A percentile compares a stretch with the other conserved stretches of the same genome.
These are phyloP conservation scores for Drosophila novamexicana DNA, from an alignment of 1,140 invertebrate species.

Conservation along the genomic window DNA sequence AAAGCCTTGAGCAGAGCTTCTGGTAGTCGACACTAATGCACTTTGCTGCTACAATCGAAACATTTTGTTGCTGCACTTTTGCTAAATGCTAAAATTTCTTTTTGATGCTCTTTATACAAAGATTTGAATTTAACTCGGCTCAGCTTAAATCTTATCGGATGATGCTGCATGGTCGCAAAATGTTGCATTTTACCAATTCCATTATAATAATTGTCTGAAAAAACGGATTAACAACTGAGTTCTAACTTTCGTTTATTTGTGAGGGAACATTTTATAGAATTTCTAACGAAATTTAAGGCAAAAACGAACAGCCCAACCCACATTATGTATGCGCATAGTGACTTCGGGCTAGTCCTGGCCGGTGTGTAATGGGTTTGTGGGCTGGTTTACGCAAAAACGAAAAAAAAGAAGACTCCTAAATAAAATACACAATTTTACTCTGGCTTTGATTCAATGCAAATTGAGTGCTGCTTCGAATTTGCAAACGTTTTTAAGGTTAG, in stretches of 20 bases:
- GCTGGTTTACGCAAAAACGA: neutral
- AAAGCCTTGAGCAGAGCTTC: slow-evolving; percentile 21
- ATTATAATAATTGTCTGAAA: slow-evolving; percentile 2
- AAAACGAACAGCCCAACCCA: neutral
- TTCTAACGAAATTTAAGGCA: neutral
- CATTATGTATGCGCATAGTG: slow-evolving; percentile 14
- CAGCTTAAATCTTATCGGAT: neutral
- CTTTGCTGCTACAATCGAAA: slow-evolving; percentile 23
- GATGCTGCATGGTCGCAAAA: neutral
- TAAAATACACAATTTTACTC: slow-evolving; percentile 3
- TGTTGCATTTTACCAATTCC: neutral
- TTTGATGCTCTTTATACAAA: neutral
- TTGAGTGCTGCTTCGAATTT: slow-evolving; percentile 8
- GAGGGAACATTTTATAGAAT: neutral
- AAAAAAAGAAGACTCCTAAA: neutral
- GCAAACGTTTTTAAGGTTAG: slow-evolving; percentile 4
- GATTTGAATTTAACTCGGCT: neutral
- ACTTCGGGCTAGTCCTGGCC: neutral
- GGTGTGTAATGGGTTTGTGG: neutral
- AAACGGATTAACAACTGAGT: neutral
- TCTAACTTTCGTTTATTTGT: neutral
- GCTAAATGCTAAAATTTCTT: neutral
- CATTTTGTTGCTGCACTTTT: slow-evolving; percentile 26
- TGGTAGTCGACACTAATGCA: slow-evolving; percentile 35
- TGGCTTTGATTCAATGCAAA: slow-evolving; percentile 27